Conservation (phyloP, 2,113 vertebrate genomes). For the Oophaga pumilio region DNA sequence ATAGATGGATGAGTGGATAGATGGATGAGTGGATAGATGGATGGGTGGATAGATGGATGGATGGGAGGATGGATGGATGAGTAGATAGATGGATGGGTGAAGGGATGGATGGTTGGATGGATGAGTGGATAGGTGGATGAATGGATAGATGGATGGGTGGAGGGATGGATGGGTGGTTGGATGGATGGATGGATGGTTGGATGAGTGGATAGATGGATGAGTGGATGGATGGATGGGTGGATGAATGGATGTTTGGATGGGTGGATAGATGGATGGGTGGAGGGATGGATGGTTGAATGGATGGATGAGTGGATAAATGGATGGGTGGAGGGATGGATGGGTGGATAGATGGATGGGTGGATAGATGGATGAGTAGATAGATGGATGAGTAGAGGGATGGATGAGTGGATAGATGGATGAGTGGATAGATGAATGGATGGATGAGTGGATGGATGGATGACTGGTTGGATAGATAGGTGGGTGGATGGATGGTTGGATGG, state of each 20-base stretch:
- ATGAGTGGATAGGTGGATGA: not conserved
- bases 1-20: not conserved
- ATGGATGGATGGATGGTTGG: not conserved
- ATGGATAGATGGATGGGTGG: not conserved
- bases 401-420: not conserved
- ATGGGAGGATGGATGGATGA: too few relatives aligned
- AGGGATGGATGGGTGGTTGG: not conserved
- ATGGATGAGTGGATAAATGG: not conserved
- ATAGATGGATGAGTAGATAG: not conserved
- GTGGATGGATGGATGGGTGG: not conserved
- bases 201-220: not conserved
- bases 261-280: not conserved
- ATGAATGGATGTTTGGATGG: not conserved
- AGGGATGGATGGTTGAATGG: not conserved
- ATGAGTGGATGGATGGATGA: not conserved
- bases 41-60: not conserved
- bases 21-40: not conserved
- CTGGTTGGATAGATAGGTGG: not conserved
- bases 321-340: not conserved
- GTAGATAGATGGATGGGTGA: not conserved
- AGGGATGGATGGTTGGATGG: not conserved
- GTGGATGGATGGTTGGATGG: not conserved
- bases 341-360: not conserved
- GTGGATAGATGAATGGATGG: not conserved
- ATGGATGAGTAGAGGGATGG: not conserved